phyloP scores from a whole-genome alignment of 2,797 vertebrate genomes.

The Rhynchotus rufescens region DNA sequence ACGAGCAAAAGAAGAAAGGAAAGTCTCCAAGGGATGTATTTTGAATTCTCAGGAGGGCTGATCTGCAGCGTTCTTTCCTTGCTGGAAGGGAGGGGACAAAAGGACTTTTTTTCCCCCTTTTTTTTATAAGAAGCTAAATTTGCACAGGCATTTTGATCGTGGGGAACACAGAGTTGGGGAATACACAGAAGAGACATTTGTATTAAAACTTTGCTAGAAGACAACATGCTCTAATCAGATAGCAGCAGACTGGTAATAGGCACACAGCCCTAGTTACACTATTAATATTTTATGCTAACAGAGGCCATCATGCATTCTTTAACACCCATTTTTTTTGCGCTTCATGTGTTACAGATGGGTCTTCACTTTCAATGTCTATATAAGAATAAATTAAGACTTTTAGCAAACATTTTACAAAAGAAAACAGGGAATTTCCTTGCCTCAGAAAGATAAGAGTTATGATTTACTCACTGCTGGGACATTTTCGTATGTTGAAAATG shows the following conservation, averaged over 20 bases:
- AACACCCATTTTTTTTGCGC: neutral
- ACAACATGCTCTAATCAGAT: conserved; percentile 26
- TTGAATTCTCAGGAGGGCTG: neutral
- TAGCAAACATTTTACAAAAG: neutral
- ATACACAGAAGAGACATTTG: neutral
- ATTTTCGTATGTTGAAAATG: neutral
- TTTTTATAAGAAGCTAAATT: neutral
- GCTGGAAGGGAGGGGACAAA: neutral
- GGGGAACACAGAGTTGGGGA: neutral
- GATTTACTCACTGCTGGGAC: conserved; percentile 24
- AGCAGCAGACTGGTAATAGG: neutral
- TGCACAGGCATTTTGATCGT: neutral
- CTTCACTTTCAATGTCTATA: neutral
- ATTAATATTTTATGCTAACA: conserved; percentile 56
- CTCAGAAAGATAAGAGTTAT: neutral
- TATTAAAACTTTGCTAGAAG: neutral
- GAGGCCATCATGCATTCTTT: conserved; percentile 44
- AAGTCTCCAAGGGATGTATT: neutral
- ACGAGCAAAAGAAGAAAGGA: neutral
- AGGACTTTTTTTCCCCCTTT: neutral
- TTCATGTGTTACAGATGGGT: neutral
- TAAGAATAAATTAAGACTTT: neutral
- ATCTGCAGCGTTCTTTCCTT: neutral
- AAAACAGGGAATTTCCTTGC: neutral
- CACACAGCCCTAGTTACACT: neutral